These are phyloP conservation scores for Nephotettix cincticeps DNA, from an alignment of 1,140 invertebrate genomes.

Conservation along the genomic window DNA sequence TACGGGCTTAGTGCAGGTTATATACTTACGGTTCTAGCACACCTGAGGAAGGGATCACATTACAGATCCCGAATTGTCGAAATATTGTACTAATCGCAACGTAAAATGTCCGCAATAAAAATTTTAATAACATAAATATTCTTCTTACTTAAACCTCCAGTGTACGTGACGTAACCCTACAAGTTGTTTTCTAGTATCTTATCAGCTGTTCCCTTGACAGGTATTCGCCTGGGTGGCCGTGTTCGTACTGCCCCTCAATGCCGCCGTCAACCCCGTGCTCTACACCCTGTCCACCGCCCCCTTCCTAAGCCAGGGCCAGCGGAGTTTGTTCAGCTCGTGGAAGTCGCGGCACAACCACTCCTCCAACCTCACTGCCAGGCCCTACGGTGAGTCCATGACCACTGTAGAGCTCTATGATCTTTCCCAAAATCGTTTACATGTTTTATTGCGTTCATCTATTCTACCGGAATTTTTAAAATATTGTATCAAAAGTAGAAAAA, in stretches of 20 bases:
- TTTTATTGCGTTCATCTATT: neutral
- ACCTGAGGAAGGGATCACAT: no score
- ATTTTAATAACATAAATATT: no score
- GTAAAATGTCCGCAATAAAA: no score
- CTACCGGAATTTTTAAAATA: neutral
- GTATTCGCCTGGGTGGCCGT: constrained; percentile 59
- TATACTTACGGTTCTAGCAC: no score
- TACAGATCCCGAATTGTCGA: no score
- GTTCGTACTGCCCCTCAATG: constrained; percentile 57
- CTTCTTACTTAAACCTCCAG: no score
- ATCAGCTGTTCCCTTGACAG: no score
- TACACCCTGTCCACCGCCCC: constrained; percentile 55
- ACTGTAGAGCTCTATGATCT: neutral
- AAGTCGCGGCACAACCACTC: constrained; percentile 19
- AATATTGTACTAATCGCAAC: no score
- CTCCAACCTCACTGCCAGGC: neutral
- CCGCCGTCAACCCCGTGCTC: constrained; percentile 57
- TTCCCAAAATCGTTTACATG: neutral
- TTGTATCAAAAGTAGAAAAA: no score
- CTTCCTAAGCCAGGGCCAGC: constrained; percentile 39
- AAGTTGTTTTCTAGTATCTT: no score
- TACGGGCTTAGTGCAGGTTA: no score
- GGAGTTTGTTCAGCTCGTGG: constrained; percentile 30
- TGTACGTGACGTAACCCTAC: no score
- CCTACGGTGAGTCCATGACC: neutral